phyloP scores from a whole-genome alignment of 2,797 vertebrate species.

The Remorina albescens region DNA sequence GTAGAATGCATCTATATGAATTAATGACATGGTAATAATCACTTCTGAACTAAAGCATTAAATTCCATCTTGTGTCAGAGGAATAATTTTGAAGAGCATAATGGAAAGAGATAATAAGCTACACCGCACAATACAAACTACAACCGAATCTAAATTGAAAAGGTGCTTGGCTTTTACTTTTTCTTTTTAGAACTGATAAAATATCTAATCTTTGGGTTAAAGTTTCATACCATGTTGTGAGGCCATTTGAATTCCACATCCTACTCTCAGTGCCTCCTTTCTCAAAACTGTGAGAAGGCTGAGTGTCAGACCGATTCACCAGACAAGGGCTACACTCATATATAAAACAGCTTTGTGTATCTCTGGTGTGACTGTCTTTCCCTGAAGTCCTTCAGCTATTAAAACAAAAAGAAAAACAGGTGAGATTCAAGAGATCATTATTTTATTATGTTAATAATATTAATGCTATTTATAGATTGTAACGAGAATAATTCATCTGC shows the following conservation, averaged over 20 bases:
- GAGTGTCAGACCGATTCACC: not conserved
- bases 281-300: constrained; percentile 2
- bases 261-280: not conserved
- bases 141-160: not conserved
- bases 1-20: not conserved
- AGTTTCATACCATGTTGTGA: not conserved
- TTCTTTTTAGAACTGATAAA: not conserved
- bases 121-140: not conserved
- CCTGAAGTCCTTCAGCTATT: not conserved
- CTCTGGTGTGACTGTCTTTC: not conserved
- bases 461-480: not conserved
- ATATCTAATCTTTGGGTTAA: not conserved
- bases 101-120: not conserved
- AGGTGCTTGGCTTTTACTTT: not conserved
- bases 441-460: constrained; percentile 1
- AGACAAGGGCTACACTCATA: not conserved
- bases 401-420: not conserved
- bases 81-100: not conserved
- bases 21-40: not conserved
- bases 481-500: not conserved
- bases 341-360: constrained; percentile 10
- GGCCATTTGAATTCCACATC: constrained; percentile 11
- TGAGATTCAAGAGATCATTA: not conserved
- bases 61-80: not conserved
- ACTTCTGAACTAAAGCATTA: not conserved